phyloP scores from a whole-genome alignment of 2,797 vertebrate species.

The Discoglossus pictus region DNA sequence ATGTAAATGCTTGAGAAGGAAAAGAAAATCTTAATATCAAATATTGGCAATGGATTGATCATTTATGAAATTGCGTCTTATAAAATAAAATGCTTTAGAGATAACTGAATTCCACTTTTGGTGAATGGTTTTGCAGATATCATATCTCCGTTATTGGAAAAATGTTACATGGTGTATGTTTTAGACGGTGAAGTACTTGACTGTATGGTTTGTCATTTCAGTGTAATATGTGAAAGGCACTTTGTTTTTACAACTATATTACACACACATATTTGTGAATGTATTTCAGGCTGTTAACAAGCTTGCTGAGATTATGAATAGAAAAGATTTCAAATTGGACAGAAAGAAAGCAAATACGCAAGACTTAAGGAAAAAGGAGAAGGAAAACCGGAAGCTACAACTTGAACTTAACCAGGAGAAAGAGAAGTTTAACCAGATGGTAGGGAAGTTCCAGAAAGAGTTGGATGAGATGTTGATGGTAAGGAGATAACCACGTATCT shows the following conservation, averaged over 20 bases:
- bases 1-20: no score
- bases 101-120: no score
- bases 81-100: no score
- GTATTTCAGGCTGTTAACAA: conserved; percentile 91
- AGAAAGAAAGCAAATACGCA: conserved; percentile 94
- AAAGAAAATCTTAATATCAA: no score
- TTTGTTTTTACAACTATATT: not conserved
- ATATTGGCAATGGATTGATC: no score
- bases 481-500: conserved; percentile 63
- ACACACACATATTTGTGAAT: conserved; percentile 2
- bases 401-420: conserved; percentile 97
- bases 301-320: conserved; percentile 98
- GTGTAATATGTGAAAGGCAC: no score
- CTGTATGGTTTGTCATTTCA: no score
- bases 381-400: conserved; percentile 96
- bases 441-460: conserved; percentile 94
- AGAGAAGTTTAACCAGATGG: conserved; percentile 97
- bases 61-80: no score
- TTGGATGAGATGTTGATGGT: conserved; percentile 94
- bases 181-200: no score
- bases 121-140: no score
- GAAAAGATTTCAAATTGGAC: conserved; percentile 98
- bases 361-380: conserved; percentile 97
- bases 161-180: no score
- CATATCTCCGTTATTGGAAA: no score